Base-by-base conservation (phyloP, 2,113 vertebrate species). In the Bubo bubo region DNA sequence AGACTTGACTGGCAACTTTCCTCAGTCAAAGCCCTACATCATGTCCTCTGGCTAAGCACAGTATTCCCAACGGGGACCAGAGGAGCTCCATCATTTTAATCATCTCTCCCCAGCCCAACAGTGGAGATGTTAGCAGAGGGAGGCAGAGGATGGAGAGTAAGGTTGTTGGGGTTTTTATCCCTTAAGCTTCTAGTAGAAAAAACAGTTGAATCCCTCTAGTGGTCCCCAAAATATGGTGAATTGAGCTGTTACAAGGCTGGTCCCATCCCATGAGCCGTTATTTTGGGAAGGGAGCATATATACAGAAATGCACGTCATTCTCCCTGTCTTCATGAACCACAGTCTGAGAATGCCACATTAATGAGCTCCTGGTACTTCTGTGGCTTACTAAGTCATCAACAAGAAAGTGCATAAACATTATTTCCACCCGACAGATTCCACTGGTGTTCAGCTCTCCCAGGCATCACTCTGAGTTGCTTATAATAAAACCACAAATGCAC, bases 341-440 rank as follows among this genome's bases (percentile, higher is more conserved):
- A 86, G 66, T 47, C 62, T 91, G 76, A 97, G 86, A 95, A 95
- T 80, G 90, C 70, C 93, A 82, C 56, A 34, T 89, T 89, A 81
- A 92, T 56, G 88, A 96, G 90, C 58, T 92, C 79, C 84, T 79
- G 73, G 47, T 83, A 86, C 71, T 70, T 92, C 89, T 96, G 70
- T 86, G 90, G 75, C 88, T 98, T 97, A n/a, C 83, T 89, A 95
- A 79, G 55, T 93, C 52, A 92, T 93, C 55, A 35, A 3, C n/a
- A 79, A 96, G 92, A 86, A 96, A 96, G 81, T 74, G 59, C 37
- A 52, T 7, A 6, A 85, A 93, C 91, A 91, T 93, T 95, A 73
- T 91, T 97, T 95, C 90, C 85, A 91, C 26, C 52, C 27, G 6
- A 86, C 83, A 74, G 75, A 87, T 90, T 97, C 96, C 87, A 84